Base-by-base conservation (phyloP, 2,797 vertebrate species). In the Pseudopleuronectes americanus region DNA sequence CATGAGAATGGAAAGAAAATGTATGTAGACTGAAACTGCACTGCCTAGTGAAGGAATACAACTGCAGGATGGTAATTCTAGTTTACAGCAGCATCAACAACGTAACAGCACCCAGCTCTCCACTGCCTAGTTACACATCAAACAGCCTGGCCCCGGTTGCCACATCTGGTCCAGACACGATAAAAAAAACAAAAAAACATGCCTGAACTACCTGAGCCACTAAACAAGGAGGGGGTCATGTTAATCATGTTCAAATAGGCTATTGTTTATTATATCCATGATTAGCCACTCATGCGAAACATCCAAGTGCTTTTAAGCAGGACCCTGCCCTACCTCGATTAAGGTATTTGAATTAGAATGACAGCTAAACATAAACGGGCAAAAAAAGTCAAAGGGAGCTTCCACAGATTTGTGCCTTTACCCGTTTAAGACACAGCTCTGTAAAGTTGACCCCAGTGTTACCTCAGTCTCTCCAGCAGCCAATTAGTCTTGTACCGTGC, bases 401-500 rank as follows among this genome's bases (percentile, higher is more conserved):
- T 75, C 21, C 24, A 26, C 55, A 68, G 8, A 71, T 67, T 28
- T 16, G 16, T 55, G 26, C 1, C 3, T 52, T 68, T 57, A 9
- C 23, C 54, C 13, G 43, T 74, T 73, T 57, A 19, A 70, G 41
- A 68, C 65, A 24, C 52, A 51, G 14, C 66, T 86, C 56, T 57
- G 71, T 68, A 64, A 74, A 70, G 19, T 52, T 74, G 75, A 82
- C 83, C 76, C 45, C 28, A 21, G 0, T 21, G 48, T 64, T 81
- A 64, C 60, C 76, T 43, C 62, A 3, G 48, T 72, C 66, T 75
- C 64, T 81, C 56, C 62, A 52, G 70, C 75, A 87, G 70, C 84
- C 84, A 84, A 86, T 91, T 89, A 91, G 80, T 76, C 75, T 68
- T 58, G 8, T 41, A 28, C 70, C 24, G 54, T 57, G 54, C 76